Percentiles rank a stretch among this genome's conserved stretches.
Conservation (phyloP, 53 echinoderm and acorn worm species). For the Paracentrotus lividus region DNA sequence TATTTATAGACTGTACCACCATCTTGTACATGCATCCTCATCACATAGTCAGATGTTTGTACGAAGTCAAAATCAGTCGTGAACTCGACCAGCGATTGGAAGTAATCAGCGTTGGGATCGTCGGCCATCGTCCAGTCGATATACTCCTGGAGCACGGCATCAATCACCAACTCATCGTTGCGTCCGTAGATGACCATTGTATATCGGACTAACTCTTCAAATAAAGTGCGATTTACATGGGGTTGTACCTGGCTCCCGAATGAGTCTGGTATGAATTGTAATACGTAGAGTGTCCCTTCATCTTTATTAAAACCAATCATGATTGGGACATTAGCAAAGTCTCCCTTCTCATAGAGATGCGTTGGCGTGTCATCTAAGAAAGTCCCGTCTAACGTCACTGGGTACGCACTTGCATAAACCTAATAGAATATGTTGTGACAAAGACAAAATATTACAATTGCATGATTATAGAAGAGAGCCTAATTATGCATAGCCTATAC, state of each 20-base stretch:
- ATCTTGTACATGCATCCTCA: slow-evolving; percentile 66
- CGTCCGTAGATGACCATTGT: slow-evolving; percentile 6
- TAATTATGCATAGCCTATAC: background rate
- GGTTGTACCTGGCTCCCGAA: slow-evolving; percentile 26
- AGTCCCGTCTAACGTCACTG: slow-evolving; percentile 71
- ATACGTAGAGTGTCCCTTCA: slow-evolving; percentile 52
- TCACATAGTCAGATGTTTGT: slow-evolving; percentile 73
- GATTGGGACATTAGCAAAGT: slow-evolving; percentile 45
- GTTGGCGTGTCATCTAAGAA: slow-evolving; percentile 75
- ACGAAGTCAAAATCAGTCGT: slow-evolving; percentile 73
- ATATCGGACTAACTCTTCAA: background rate
- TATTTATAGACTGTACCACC: slow-evolving; percentile 74
- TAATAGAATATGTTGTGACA: background rate
- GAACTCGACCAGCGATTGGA: slow-evolving; percentile 69
- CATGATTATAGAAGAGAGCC: background rate
- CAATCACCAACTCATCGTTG: slow-evolving; percentile 69
- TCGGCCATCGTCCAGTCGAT: slow-evolving; percentile 84
- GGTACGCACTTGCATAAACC: background rate
- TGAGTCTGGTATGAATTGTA: background rate
- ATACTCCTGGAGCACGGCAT: slow-evolving; percentile 81
- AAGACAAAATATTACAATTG: background rate
- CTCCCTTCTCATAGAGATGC: slow-evolving; percentile 63
- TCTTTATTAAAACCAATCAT: slow-evolving; percentile 68
- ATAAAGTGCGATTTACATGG: background rate
- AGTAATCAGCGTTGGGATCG: slow-evolving; percentile 76